Evolutionary conservation across 2,888 invertebrate genomes (phyloP), one percentile per base, ranked within the genome.

Genomic region (Epiblema foenella): DNA sequence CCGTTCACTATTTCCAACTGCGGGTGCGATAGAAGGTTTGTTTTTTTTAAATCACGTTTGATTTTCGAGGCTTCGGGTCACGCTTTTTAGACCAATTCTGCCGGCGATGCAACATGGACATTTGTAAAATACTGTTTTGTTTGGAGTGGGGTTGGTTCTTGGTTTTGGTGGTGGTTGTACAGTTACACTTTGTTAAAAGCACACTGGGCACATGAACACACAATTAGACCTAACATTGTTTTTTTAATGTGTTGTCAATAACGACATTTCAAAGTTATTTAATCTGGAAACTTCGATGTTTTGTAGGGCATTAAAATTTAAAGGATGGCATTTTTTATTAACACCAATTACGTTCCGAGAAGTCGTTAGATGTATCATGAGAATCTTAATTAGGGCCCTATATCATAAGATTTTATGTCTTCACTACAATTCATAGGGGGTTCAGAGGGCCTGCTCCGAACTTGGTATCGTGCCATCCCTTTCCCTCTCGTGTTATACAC

Each of bases 1-100:
- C 95, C 96, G 76, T 96, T 95, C 89, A 96, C 96, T 46, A 90
- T 97, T 76, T 96, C 96, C 83, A 96, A 96, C 85, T 97, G 97
- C 89, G 93, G 94, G 77, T 97, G 97, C 86, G 97, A 97, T 89
- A 94, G 95, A 91, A 96, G 96, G 97, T 96, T 94, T 88, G 94
- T 89, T 84, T 76, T 82, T 79, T 81, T 74, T 70, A 75, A n/a
- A 75, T 54, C 52, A 69, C 68, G 68, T 68, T 68, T 68, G 63
- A 54, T 18, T 29, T 39, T 64, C 52, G 56, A 54, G 62, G 65
- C 65, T 66, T 70, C n/a, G 54, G 54, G 63, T 68, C 63, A 69
- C 68, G 67, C 63, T 73, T 73, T 64, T 58, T 29, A n/a, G 56
- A 37, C 57, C n/a, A 20, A 33, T 33, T 51, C 59, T 58, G 12